A percentile compares a stretch with the other conserved stretches of the same genome.
Conservation (phyloP, 2,888 invertebrate species). For the Gibbula magus region DNA sequence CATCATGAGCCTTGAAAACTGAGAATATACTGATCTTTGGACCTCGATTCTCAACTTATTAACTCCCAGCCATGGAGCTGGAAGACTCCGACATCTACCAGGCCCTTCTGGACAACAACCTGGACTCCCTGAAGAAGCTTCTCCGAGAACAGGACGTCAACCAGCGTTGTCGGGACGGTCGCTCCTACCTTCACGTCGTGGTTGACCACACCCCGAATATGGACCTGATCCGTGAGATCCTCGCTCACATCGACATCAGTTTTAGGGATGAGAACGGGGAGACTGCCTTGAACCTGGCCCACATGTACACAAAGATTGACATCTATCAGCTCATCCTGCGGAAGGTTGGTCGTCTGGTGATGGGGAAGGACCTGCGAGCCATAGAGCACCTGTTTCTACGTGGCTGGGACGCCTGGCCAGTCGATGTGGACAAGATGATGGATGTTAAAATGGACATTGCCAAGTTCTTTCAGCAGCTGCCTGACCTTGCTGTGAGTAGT, state of each 20-base stretch:
- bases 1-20: no score
- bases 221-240: slow-evolving; percentile 11
- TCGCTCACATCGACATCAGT: slow-evolving; percentile 23
- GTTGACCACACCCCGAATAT: slow-evolving; percentile 1
- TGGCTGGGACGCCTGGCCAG: slow-evolving; percentile 25
- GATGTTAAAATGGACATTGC: not conserved
- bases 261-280: slow-evolving; percentile 23
- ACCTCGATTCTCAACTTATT: not conserved
- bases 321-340: slow-evolving; percentile 13
- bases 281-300: slow-evolving; percentile 21
- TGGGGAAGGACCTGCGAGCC: not conserved
- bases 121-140: not conserved
- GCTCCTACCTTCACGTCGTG: slow-evolving; percentile 25
- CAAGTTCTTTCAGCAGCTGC: not conserved
- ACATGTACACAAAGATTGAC: not conserved
- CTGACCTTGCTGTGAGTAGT: not conserved
- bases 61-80: slow-evolving; percentile 4
- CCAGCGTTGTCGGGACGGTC: slow-evolving; percentile 25
- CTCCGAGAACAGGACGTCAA: not conserved
- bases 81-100: slow-evolving; percentile 26
- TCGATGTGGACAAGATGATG: slow-evolving; percentile 5
- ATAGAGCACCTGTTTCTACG: slow-evolving; percentile 13
- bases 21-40: no score
- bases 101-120: slow-evolving; percentile 30
- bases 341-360: not conserved